Base-by-base conservation (phyloP, 2,113 vertebrate species). In the Salvator merianae region DNA sequence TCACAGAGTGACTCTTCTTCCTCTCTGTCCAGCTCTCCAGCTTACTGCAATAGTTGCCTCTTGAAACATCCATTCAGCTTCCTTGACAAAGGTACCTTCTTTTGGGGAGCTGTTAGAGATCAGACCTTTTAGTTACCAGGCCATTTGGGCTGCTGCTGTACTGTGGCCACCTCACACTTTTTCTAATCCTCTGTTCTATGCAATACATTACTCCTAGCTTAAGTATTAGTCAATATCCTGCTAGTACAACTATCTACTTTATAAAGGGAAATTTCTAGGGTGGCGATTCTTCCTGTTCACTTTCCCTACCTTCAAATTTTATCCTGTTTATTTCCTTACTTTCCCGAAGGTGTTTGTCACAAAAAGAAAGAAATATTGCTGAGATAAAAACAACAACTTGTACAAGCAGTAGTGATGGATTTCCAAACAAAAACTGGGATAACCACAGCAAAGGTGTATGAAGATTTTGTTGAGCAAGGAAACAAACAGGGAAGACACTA, bases 361-460 rank as follows among this genome's bases (percentile, higher is more conserved):
- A 1, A 30, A 12, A 50, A 77, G 12, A 5, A 81, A 1, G 8
- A 3, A 81, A 0, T 0, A 14, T 77, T 38, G 30, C 0, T 0
- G 50, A n/a, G 71, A 10, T 76, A 83, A 30, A 7, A 40, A 30
- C 1, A 74, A 9, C 2, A 30, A 5, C 2, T 1, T n/a, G 13
- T 14, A 34, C 84, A 81, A 50, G 1, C 0, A 69, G 28, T 1
- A 4, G 14, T 70, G 26, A 55, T 53, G 75, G 16, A 34, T 68
- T 84, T 66, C 43, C 18, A 77, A 55, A 47, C 4, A 70, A 24
- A 75, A 71, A 30, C 9, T 59, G 53, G 30, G 38, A 62, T 40
- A 62, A 75, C 38, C 32, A 7, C 26, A 47, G 40, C 77, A 50
- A 47, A 83, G 55, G n/a, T 70, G 43, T 75, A 26, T 50, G 24